Base-by-base conservation (phyloP, 2,888 invertebrate genomes). In the Hetaerina titia region DNA sequence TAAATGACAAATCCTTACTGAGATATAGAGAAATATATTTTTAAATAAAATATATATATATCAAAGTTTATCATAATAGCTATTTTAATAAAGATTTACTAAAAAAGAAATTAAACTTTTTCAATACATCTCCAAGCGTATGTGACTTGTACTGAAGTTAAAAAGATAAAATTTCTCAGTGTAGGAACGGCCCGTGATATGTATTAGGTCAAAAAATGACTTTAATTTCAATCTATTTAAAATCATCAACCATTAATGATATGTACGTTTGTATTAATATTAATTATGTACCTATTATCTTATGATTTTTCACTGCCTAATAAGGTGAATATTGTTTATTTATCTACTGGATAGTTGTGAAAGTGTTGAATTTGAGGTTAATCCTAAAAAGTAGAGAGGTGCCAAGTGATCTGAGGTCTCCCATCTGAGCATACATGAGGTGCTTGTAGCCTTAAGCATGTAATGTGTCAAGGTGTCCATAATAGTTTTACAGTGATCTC, bases 161-260 rank as follows among this genome's bases (percentile, higher is more conserved):
- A 92, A 92, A 56, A 92, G 69, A 56, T 92, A 74, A 92, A 92
- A 74, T 92, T 92, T 92, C 92, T 92, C 92, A 92, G 69, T 92
- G 69, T 92, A 92, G 92, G 92, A 92, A 92, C 92, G 92, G 92
- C 92, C 92, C 92, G 64, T 92, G 92, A 92, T 92, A 92, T 92
- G 92, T 92, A 92, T 92, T 56, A 92, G 92, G 92, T 92, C 57
- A 22, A 57, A 31, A 57, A 92, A 92, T 92, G 58, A 56, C 89
- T 58, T 89, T 89, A 89, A 89, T 58, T 92, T 56, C 92, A 81
- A 13, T 81, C 92, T 92, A 92, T n/a, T 92, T 64, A 92, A 81
- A 92, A 92, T 92, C 69, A 74, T 92, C 92, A 92, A 69, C 74
- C 69, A 92, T 92, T 69, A 92, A 92, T 92, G 92, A 92, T 92